These are phyloP conservation scores for Coryphaenoides rupestris DNA, from an alignment of 2,113 vertebrate species.

Conservation along the genomic window DNA sequence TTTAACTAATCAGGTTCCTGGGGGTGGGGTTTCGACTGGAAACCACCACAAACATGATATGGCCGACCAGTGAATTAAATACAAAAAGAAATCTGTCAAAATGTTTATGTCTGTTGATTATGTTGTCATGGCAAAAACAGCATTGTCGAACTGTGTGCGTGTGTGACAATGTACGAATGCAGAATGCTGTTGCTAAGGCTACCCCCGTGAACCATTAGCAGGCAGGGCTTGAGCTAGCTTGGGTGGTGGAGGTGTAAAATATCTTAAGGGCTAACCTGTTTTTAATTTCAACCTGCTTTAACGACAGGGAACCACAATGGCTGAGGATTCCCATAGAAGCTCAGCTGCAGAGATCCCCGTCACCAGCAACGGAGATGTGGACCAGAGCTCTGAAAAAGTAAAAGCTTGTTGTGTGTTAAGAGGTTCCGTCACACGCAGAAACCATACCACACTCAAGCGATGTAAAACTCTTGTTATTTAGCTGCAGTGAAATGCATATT, in stretches of 20 bases:
- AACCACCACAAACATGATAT: too few relatives aligned
- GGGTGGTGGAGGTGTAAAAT: not conserved
- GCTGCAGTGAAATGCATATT: too few relatives aligned
- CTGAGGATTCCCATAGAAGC: slow-evolving; percentile 84
- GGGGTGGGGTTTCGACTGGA: too few relatives aligned
- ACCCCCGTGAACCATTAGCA: not conserved
- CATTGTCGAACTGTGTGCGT: too few relatives aligned
- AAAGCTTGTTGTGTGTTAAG: slow-evolving; percentile 19
- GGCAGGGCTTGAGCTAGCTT: not conserved
- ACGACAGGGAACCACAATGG: slow-evolving; percentile 79
- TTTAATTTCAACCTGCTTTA: slow-evolving; percentile 12
- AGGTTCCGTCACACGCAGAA: too few relatives aligned
- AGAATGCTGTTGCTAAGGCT: not conserved
- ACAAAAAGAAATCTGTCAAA: too few relatives aligned
- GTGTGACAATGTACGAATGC: not conserved
- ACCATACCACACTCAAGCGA: too few relatives aligned
- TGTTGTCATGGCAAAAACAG: too few relatives aligned
- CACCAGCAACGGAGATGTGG: slow-evolving; percentile 90
- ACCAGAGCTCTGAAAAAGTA: slow-evolving; percentile 76
- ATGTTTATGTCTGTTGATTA: too few relatives aligned
- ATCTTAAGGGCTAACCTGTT: slow-evolving; percentile 8
- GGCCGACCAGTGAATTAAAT: too few relatives aligned
- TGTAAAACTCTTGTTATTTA: too few relatives aligned
- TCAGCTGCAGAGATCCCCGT: slow-evolving; percentile 93
- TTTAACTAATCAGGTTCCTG: too few relatives aligned